These are phyloP conservation scores for Nephila pilipes DNA, from an alignment of 1,140 invertebrate species.

Conservation along the genomic window DNA sequence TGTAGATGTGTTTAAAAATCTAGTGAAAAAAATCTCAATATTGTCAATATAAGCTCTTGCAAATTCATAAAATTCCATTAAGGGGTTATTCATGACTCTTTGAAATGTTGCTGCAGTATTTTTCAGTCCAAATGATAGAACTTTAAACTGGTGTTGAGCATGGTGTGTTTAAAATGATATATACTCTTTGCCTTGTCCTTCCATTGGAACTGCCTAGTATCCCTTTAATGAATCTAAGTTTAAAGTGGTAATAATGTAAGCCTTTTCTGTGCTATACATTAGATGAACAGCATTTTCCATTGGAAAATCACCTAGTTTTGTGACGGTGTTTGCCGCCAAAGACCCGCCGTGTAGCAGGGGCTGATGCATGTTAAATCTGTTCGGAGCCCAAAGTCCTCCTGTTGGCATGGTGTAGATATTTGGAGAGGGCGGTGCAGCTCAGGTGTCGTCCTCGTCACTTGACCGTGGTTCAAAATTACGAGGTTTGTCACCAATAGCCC, in stretches of 20 bases:
- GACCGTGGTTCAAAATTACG: too few species aligned
- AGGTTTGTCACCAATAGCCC: too few species aligned
- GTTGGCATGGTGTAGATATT: too few species aligned
- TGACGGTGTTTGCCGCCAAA: too few species aligned
- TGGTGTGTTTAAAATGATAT: conserved; percentile 80
- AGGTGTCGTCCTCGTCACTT: too few species aligned
- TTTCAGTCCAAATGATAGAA: too few species aligned
- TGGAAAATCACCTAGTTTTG: conserved; percentile 82
- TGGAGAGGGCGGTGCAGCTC: too few species aligned
- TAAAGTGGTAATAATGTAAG: conserved; percentile 80
- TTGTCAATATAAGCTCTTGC: not conserved
- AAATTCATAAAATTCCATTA: not conserved
- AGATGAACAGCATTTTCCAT: conserved; percentile 82
- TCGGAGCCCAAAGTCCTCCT: too few species aligned
- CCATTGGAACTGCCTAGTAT: too few species aligned
- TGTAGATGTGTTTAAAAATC: not conserved
- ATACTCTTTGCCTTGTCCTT: conserved; percentile 80
- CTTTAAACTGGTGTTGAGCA: not conserved
- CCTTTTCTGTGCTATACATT: conserved; percentile 80
- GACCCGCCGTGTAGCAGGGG: too few species aligned
- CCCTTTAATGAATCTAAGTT: conserved; percentile 81
- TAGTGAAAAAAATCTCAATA: not conserved
- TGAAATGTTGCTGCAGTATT: not conserved
- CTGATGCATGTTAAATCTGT: too few species aligned
- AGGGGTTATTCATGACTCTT: not conserved